Percentiles rank a stretch among this genome's conserved stretches.
Conservation (phyloP, 2,113 vertebrate species). For the Halichoerus grypus region DNA sequence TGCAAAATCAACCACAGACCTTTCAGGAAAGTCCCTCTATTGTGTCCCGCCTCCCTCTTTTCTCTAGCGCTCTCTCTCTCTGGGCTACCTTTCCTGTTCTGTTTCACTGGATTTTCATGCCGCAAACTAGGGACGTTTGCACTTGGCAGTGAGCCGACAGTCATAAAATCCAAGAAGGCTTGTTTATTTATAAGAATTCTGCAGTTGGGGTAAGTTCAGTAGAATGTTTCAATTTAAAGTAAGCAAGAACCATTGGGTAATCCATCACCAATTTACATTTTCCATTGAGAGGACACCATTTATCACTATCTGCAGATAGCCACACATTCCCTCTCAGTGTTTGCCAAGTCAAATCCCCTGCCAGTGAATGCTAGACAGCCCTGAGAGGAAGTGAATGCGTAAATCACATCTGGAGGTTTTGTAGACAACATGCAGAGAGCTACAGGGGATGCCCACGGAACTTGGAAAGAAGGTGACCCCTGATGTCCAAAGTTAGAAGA, state of each 20-base stretch:
- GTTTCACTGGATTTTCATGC: slow-evolving; percentile 52
- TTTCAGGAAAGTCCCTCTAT: slow-evolving; percentile 49
- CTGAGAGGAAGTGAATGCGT: neutral
- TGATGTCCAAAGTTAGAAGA: neutral
- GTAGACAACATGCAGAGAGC: neutral
- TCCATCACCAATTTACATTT: slow-evolving; percentile 54
- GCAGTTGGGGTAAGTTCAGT: slow-evolving; percentile 53
- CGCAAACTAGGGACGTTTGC: neutral
- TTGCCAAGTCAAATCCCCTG: neutral
- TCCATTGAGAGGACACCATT: slow-evolving; percentile 52
- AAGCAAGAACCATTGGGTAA: slow-evolving; percentile 53
- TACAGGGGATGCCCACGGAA: neutral
- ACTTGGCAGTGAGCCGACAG: slow-evolving; percentile 43
- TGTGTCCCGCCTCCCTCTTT: neutral
- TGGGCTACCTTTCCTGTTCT: neutral
- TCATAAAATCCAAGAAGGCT: slow-evolving; percentile 58
- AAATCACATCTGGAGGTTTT: neutral
- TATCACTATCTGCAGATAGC: slow-evolving; percentile 55
- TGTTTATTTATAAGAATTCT: slow-evolving; percentile 74
- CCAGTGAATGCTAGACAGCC: neutral
- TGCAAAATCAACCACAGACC: slow-evolving; percentile 19
- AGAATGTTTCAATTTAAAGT: slow-evolving; percentile 65
- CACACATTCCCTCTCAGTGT: neutral
- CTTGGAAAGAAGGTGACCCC: neutral
- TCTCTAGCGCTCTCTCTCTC: neutral